phyloP scores from a whole-genome alignment of 2,888 invertebrate species.

The Phragmatobia fuliginosa region DNA sequence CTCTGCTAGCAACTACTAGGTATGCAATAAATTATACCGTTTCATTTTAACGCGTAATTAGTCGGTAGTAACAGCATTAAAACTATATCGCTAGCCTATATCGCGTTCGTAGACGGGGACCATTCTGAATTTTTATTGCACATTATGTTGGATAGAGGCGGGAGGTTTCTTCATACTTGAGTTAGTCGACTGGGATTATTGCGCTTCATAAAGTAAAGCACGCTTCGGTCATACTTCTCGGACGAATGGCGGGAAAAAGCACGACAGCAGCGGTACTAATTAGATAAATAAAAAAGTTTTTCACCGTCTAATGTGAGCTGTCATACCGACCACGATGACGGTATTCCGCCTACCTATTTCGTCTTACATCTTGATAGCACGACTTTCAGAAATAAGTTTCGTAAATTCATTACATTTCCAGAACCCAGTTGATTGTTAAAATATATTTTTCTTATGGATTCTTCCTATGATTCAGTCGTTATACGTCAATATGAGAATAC shows the following conservation, averaged over 20 bases:
- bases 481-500: too few species aligned
- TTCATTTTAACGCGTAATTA: conserved; percentile 58
- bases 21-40: conserved; percentile 34
- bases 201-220: conserved; percentile 67
- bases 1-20: conserved; percentile 6
- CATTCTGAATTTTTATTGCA: conserved; percentile 76
- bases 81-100: conserved; percentile 61
- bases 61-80: conserved; percentile 58
- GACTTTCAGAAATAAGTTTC: conserved; percentile 10
- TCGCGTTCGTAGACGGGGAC: conserved; percentile 64
- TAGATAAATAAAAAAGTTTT: conserved; percentile 68
- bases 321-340: conserved; percentile 68
- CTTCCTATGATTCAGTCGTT: too few species aligned
- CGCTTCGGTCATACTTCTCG: conserved; percentile 63
- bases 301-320: conserved; percentile 64
- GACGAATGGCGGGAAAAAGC: conserved; percentile 63
- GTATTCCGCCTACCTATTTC: conserved; percentile 65
- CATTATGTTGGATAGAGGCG: conserved; percentile 67
- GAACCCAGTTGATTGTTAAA: neutral
- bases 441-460: neutral
- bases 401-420: neutral
- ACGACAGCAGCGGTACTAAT: conserved; percentile 68
- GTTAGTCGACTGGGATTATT: conserved; percentile 58
- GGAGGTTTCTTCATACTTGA: conserved; percentile 61
- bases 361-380: conserved; percentile 36